Evolutionary conservation across 1,140 invertebrate species (phyloP).

Genomic region (Pomacea maculata): DNA sequence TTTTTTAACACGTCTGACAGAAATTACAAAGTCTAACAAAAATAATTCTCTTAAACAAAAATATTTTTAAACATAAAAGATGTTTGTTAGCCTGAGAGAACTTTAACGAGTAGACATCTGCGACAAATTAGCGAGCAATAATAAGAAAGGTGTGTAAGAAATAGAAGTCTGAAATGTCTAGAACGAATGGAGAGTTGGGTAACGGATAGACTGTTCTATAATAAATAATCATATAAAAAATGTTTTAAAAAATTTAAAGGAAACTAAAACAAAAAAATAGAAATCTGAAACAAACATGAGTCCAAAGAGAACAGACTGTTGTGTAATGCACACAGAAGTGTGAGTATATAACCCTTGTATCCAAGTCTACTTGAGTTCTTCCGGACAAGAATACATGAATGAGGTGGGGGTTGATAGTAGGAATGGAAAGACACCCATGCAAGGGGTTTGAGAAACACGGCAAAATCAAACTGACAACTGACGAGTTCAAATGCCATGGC

Average conservation of each 20-base stretch:
- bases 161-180: neutral
- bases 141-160: neutral
- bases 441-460: too few species aligned
- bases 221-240: neutral
- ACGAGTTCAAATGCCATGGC: too few species aligned
- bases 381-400: neutral
- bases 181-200: neutral
- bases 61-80: neutral
- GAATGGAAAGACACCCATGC: neutral
- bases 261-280: neutral
- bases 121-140: neutral
- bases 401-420: neutral
- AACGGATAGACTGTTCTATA: neutral
- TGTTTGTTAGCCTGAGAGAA: neutral
- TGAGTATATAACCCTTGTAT: neutral
- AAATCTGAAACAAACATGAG: neutral
- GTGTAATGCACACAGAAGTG: neutral
- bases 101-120: neutral
- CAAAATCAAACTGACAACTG: too few species aligned
- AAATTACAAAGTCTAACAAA: neutral
- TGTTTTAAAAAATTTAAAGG: neutral
- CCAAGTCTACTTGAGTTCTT: neutral
- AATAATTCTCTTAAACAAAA: neutral
- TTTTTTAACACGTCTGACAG: too few species aligned
- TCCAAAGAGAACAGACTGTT: neutral